These are phyloP conservation scores for Babylonia areolata DNA, from an alignment of 1,140 invertebrate species.

Conservation along the genomic window DNA sequence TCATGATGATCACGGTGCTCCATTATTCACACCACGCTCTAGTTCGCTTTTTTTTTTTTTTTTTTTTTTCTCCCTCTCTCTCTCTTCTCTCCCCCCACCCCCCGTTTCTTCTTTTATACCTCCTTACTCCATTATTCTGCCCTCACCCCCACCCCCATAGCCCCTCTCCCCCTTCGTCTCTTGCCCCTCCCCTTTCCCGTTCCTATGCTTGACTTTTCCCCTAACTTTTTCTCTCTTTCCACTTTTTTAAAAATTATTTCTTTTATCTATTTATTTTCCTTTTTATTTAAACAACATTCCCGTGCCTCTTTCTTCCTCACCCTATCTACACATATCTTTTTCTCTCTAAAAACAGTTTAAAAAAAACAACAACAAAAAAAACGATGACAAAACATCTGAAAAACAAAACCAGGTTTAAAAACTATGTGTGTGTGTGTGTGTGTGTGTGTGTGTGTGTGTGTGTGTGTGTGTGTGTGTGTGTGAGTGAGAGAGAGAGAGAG, in stretches of 20 bases:
- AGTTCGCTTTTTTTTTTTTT: background rate
- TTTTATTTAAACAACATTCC: no score
- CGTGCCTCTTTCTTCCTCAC: no score
- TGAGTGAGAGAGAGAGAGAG: no score
- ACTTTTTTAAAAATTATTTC: background rate
- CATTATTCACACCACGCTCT: background rate
- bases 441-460: no score
- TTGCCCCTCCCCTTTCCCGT: background rate
- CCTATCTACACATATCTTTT: background rate
- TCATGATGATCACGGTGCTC: conserved; percentile 2
- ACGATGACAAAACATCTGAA: no score
- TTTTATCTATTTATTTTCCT: background rate
- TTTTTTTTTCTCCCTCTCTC: background rate
- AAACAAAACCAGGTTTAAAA: no score
- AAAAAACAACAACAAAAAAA: no score
- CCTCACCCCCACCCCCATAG: background rate
- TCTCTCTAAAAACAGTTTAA: no score
- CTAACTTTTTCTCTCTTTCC: background rate
- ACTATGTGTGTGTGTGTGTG: no score
- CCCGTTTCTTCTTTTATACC: background rate
- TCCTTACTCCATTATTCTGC: background rate
- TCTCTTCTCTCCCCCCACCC: background rate
- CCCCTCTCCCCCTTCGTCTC: background rate
- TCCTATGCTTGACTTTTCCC: background rate
- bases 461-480: no score